These are phyloP conservation scores for Cosmorhoe ocellata DNA, from an alignment of 2,888 invertebrate species.

Conservation along the genomic window DNA sequence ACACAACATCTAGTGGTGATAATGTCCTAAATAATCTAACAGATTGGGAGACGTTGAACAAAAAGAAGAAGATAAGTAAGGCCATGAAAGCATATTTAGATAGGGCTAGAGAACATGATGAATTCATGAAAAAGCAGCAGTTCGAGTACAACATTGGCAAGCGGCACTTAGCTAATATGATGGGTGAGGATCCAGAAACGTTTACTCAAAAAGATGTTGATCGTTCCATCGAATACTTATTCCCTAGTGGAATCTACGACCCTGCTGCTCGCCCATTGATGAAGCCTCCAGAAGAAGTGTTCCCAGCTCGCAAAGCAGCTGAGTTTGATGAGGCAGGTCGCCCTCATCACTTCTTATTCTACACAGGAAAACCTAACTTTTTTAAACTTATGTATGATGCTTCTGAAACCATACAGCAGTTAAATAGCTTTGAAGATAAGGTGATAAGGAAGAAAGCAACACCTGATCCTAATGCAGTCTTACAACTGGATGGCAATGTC, in stretches of 20 bases:
- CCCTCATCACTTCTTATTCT: conserved; percentile 95
- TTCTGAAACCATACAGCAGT: conserved; percentile 85
- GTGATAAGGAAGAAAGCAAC: conserved; percentile 84
- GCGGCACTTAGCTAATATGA: conserved; percentile 98
- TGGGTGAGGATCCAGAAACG: conserved; percentile 95
- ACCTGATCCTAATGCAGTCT: conserved; percentile 82
- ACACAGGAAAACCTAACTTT: conserved; percentile 94
- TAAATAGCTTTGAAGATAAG: conserved; percentile 87
- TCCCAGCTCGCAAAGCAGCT: conserved; percentile 91
- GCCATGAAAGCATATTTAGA: conserved; percentile 95
- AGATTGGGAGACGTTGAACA: conserved; percentile 71
- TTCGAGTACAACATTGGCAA: conserved; percentile 95
- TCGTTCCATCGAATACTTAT: conserved; percentile 94
- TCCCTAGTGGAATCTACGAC: conserved; percentile 96
- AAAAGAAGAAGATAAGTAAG: conserved; percentile 88
- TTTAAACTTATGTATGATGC: conserved; percentile 91
- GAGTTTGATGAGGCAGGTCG: conserved; percentile 95
- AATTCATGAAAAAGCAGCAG: conserved; percentile 90
- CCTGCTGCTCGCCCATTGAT: conserved; percentile 93
- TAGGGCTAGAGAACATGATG: conserved; percentile 90
- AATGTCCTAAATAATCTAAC: conserved; percentile 56
- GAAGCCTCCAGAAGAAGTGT: conserved; percentile 94
- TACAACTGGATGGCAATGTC: conserved; percentile 63
- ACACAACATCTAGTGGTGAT: conserved; percentile 36
- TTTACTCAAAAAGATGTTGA: conserved; percentile 94